These are phyloP conservation scores for Melanostoma scalare DNA, from an alignment of 2,888 invertebrate species.

Conservation along the genomic window DNA sequence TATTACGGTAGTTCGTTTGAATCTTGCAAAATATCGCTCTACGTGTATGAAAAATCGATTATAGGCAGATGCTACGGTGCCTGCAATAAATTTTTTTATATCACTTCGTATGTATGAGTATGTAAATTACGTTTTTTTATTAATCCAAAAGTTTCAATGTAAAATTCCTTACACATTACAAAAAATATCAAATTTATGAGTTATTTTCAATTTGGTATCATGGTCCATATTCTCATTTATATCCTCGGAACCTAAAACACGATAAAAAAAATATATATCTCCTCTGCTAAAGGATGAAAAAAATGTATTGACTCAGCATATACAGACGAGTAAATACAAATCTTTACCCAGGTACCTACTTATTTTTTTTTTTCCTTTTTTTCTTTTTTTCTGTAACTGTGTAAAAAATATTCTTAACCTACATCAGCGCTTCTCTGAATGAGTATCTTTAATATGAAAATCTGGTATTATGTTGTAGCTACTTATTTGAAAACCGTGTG, in stretches of 20 bases:
- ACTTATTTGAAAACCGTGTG: slow-evolving; percentile 9
- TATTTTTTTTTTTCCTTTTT: neutral
- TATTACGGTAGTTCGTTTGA: neutral
- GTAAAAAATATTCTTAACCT: slow-evolving; percentile 14
- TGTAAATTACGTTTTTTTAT: neutral
- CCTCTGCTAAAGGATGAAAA: slow-evolving; percentile 1
- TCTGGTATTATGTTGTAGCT: slow-evolving; percentile 6
- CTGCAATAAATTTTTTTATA: neutral
- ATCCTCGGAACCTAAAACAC: neutral
- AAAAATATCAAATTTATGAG: no score
- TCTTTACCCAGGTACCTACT: slow-evolving; percentile 8
- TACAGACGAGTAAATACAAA: neutral
- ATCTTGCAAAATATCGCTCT: neutral
- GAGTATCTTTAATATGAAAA: neutral
- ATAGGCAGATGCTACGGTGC: slow-evolving; percentile 45
- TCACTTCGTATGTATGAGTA: neutral
- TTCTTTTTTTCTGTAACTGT: slow-evolving; percentile 5
- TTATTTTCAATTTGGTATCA: no score
- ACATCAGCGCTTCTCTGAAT: slow-evolving; percentile 10
- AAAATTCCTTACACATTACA: no score
- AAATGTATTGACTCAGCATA: neutral
- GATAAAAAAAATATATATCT: neutral
- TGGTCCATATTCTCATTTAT: no score
- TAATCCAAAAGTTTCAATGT: neutral
- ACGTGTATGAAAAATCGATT: slow-evolving; percentile 59